Evolutionary conservation across 2,113 vertebrate species (phyloP).

Genomic region (Pelobates fuscus): DNA sequence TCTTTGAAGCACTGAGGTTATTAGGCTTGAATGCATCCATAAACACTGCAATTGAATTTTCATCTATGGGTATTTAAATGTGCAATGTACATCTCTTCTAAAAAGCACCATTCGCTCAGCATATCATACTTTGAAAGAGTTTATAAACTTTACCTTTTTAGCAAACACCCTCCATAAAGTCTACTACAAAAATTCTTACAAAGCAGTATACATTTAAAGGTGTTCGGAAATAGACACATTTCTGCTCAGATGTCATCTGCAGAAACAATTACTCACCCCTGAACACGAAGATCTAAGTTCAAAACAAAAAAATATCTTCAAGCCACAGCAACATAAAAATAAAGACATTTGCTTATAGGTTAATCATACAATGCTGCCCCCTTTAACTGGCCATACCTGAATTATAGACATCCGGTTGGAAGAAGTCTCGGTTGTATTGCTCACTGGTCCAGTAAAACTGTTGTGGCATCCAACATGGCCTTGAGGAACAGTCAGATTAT

Average conservation of each 20-base stretch:
- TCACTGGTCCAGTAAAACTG: slow-evolving; percentile 96
- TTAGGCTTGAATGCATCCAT: neutral
- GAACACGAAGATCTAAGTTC: too few relatives aligned
- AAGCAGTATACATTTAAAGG: neutral
- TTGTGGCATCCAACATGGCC: slow-evolving; percentile 97
- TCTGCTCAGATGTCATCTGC: too few relatives aligned
- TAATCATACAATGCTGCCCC: neutral
- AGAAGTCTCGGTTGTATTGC: slow-evolving; percentile 91
- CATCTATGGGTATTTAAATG: neutral
- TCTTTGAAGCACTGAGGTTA: neutral
- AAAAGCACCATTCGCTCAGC: neutral
- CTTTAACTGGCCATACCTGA: slow-evolving; percentile 84
- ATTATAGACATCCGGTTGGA: slow-evolving; percentile 99
- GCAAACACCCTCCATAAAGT: neutral
- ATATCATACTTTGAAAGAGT: neutral
- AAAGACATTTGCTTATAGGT: neutral
- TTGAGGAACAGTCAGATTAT: slow-evolving; percentile 97
- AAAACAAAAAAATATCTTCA: too few relatives aligned
- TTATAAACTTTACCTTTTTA: neutral
- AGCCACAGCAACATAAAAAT: neutral
- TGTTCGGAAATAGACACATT: too few relatives aligned
- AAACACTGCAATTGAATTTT: neutral
- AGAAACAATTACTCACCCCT: too few relatives aligned
- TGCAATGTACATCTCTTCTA: neutral
- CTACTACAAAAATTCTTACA: neutral